These are phyloP conservation scores for Antechinus flavipes DNA, from an alignment of 2,113 vertebrate genomes.

Conservation along the genomic window DNA sequence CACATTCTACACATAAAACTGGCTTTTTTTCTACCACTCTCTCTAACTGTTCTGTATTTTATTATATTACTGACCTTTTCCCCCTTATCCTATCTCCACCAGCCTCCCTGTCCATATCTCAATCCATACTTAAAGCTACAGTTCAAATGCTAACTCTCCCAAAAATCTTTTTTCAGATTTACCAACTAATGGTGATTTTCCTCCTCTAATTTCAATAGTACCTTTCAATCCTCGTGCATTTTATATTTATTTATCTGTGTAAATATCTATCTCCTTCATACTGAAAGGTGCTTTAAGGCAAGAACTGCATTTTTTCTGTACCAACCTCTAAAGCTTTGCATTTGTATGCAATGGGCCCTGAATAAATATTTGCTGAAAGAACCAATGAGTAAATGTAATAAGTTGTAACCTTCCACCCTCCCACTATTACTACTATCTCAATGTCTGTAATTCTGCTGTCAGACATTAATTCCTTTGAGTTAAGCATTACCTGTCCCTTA, in stretches of 20 bases:
- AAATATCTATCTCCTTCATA: neutral
- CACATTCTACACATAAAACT: neutral
- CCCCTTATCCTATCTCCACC: neutral
- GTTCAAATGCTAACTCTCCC: neutral
- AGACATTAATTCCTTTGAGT: neutral
- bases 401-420: neutral
- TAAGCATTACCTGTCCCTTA: neutral
- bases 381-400: neutral
- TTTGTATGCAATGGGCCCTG: neutral
- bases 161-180: neutral
- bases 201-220: neutral
- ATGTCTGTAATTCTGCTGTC: neutral
- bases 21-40: neutral
- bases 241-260: neutral
- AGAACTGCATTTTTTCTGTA: neutral
- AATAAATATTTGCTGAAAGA: neutral
- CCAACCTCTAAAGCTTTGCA: neutral
- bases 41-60: neutral
- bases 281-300: neutral
- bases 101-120: neutral
- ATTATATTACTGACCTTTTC: neutral
- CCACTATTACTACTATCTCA: neutral
- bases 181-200: neutral
- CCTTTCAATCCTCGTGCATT: neutral
- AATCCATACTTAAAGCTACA: neutral